Base-by-base conservation (phyloP, 2,888 invertebrate species). In the Germaria angustata region DNA sequence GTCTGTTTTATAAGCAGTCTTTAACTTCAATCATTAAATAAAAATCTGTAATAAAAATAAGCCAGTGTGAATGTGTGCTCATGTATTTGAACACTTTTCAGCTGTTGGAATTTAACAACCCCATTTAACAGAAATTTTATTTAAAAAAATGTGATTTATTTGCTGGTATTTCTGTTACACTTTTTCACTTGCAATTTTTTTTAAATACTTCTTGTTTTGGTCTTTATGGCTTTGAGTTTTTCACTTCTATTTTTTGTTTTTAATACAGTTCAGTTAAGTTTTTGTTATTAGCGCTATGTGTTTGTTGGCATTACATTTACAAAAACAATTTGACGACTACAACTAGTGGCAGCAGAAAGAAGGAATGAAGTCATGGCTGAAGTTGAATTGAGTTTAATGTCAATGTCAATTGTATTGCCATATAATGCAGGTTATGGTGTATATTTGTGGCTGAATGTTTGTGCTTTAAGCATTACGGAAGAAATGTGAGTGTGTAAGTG, bases 371-470 rank as follows among this genome's bases (percentile, higher is more conserved):
- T 82, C 81, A 78, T 77, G 77, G 84, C 55, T 84, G 77, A 71
- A 84, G 85, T 85, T 84, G 84, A 85, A 83, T 71, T 77, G 75
- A 84, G 85, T 85, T 85, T 85, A 85, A 85, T 85, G 85, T 84
- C 85, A 85, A 85, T 85, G 84, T 78, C 85, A 85, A 72, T 55
- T 66, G 71, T 24, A 55, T 41, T 76, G 65, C 77, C 68, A 46
- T 61, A 46, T 49, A 75, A 71, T 82, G 82, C 79, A 82, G 75
- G 78, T 75, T 79, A 66, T 72, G 65, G 41, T 44, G 20, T 49
- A 28, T 61, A 32, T 28, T n/a, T 39, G 20, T 65, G n/a, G 0
- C 7, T 39, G 39, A 13, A 3, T 41, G n/a, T 66, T 20, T 44
- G 13, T 39, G 15, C 20, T 36, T 1, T 11, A 34, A 66, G 44